Percentiles rank a stretch among this genome's conserved stretches.
Conservation (phyloP, 1,140 invertebrate genomes). For the Heliothis virescens region DNA sequence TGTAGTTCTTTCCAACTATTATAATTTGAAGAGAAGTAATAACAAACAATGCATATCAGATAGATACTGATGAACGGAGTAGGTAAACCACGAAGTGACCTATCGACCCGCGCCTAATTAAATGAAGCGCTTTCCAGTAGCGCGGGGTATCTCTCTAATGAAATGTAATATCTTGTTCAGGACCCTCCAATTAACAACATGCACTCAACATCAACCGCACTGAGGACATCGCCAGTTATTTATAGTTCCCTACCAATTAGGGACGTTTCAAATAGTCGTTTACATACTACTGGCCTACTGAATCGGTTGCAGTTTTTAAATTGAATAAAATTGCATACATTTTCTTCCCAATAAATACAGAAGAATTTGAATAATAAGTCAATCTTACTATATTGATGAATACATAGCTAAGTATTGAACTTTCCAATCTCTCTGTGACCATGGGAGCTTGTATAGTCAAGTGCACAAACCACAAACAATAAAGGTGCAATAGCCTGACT, state of each 20-base stretch:
- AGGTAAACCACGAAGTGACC: constrained; percentile 37
- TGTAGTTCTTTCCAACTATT: too few relatives aligned
- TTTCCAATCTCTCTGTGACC: constrained; percentile 36
- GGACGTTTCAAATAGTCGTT: neutral
- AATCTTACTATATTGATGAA: too few relatives aligned
- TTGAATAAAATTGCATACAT: too few relatives aligned
- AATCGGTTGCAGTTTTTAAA: too few relatives aligned
- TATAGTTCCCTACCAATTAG: constrained; percentile 13
- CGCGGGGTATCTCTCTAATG: constrained; percentile 51
- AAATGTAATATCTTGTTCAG: constrained; percentile 52
- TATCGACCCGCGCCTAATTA: constrained; percentile 51
- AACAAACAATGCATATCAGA: neutral
- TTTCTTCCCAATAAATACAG: too few relatives aligned
- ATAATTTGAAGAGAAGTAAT: neutral
- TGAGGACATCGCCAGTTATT: constrained; percentile 8
- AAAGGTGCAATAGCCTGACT: neutral
- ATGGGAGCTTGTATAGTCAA: neutral
- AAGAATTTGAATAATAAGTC: too few relatives aligned
- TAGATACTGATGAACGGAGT: constrained; percentile 6
- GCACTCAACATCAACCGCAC: constrained; percentile 18
- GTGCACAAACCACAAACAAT: constrained; percentile 33
- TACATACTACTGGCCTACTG: neutral
- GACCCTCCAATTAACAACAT: constrained; percentile 54
- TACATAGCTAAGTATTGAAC: neutral
- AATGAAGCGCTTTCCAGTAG: constrained; percentile 47